These are phyloP conservation scores for Helicoverpa assulta DNA, from an alignment of 2,888 invertebrate genomes.

Conservation along the genomic window DNA sequence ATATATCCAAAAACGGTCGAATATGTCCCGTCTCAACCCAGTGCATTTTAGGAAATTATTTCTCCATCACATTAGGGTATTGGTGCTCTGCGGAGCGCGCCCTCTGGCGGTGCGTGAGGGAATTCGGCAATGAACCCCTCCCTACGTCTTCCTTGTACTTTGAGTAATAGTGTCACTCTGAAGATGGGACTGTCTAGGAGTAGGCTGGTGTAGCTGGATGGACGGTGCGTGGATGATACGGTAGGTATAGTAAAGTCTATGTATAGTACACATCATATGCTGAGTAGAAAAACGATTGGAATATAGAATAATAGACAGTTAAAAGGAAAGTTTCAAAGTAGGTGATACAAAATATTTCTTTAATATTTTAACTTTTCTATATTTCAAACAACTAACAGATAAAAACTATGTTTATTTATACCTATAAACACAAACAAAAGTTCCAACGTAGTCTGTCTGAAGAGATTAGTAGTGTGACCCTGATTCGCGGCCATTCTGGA, in stretches of 20 bases:
- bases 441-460: constrained; percentile 44
- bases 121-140: constrained; percentile 73
- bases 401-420: background rate
- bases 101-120: constrained; percentile 85
- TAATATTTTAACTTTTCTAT: background rate
- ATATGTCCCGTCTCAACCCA: constrained; percentile 79
- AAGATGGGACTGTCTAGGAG: constrained; percentile 52
- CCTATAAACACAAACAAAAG: constrained; percentile 1
- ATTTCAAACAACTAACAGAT: background rate
- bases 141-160: constrained; percentile 57
- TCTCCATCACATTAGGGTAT: constrained; percentile 86
- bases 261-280: too few species aligned
- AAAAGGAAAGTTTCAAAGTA: too few species aligned
- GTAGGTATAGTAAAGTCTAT: background rate
- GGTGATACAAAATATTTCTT: too few species aligned
- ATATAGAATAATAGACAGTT: too few species aligned
- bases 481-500: constrained; percentile 62
- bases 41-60: constrained; percentile 88
- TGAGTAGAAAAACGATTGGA: too few species aligned
- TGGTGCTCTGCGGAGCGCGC: constrained; percentile 84
- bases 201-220: constrained; percentile 42
- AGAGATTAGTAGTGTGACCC: constrained; percentile 64
- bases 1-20: constrained; percentile 62
- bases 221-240: background rate
- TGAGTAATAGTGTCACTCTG: constrained; percentile 73